Base-by-base conservation (phyloP, 2,113 vertebrate genomes). In the western clawed frog (Xenopus tropicalis) region DNA sequence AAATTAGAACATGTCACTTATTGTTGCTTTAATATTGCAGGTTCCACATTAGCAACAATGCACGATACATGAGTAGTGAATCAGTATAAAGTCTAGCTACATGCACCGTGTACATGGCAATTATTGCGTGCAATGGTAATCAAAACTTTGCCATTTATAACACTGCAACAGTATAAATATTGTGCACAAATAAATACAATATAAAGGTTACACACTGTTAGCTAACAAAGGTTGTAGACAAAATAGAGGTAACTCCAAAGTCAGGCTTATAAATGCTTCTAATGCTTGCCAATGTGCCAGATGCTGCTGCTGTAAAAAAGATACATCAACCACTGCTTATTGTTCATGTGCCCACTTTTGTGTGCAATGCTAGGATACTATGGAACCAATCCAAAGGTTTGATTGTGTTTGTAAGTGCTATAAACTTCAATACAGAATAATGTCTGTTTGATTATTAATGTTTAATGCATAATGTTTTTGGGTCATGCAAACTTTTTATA, bases 201-300 rank as follows among this genome's bases (percentile, higher is more conserved):
- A 10, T 64, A 48, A 13, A 54, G 7, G 11, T 19, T 48, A 66
- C 25, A 65, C 62, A 52, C 51, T 57, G 19, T 7, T 37, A 37
- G 29, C 37, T 64, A 65, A 46, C 61, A 72, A 72, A 57, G 51
- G 62, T 74, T 54, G 24, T 67, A 67, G 64, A 74, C 65, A 43
- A 68, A 68, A 59, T 69, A 74, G 65, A 74, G 72, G 72, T 68
- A 74, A 74, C 65, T 62, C 57, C 72, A 74, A 74, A 74, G 72
- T 74, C 72, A 74, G 48, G 58, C 42, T 21, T 21, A 51, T 8
- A 20, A 65, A 43, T 44, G 10, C n/a, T 37, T n/a, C 24, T 21
- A 37, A 10, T 25, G 56, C 43, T 16, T 74, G 72, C 72, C 72
- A 74, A 67, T 65, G 59, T 61, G 72, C 72, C 72, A 74, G 72